phyloP scores from a whole-genome alignment of 2,797 vertebrate genomes.

The Betta splendens region DNA sequence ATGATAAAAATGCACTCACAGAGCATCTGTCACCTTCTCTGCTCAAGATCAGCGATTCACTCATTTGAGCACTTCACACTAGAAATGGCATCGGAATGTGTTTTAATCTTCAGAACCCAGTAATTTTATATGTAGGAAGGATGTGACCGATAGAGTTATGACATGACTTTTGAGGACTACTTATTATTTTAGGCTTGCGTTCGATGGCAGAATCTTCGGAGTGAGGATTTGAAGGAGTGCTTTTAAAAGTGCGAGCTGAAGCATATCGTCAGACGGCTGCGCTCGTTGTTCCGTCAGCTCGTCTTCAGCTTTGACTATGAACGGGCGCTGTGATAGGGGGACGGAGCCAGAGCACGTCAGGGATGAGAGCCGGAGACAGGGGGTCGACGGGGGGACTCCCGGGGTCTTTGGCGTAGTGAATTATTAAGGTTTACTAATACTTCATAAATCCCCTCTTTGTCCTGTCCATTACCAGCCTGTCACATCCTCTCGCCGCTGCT shows the following conservation, averaged over 20 bases:
- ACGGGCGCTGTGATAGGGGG: conserved; percentile 10
- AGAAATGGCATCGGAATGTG: not conserved
- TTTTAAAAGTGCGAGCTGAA: not conserved
- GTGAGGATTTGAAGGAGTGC: no score
- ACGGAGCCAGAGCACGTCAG: conserved; percentile 19
- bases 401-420: conserved; percentile 76
- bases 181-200: not conserved
- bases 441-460: conserved; percentile 83
- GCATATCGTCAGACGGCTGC: not conserved
- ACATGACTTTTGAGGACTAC: not conserved
- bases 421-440: conserved; percentile 88
- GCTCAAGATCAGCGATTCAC: no score
- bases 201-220: no score
- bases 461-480: conserved; percentile 83
- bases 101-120: not conserved
- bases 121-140: not conserved
- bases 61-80: not conserved
- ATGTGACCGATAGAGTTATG: conserved; percentile 2
- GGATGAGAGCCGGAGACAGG: conserved; percentile 39
- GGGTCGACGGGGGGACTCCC: conserved; percentile 49
- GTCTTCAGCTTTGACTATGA: conserved; percentile 19
- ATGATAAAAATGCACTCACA: no score
- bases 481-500: conserved; percentile 75
- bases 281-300: conserved; percentile 1
- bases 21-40: not conserved